Percentiles rank a stretch among this genome's conserved stretches.
These are phyloP conservation scores for Peromyscus attwateri DNA, from an alignment of 2,797 vertebrate genomes.

Conservation along the genomic window DNA sequence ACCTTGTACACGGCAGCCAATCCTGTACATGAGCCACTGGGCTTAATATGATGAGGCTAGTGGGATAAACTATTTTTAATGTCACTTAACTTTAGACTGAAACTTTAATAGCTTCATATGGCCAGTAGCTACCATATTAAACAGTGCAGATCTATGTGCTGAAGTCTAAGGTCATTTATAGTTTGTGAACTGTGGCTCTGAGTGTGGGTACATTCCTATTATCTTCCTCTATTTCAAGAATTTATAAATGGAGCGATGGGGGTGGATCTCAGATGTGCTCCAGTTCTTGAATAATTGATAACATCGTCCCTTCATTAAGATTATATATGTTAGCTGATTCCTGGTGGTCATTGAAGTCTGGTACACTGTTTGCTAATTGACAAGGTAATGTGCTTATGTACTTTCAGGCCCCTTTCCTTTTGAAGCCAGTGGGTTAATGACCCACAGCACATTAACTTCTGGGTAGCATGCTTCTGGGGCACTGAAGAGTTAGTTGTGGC, in stretches of 20 bases:
- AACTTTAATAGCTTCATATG: neutral
- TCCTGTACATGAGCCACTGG: neutral
- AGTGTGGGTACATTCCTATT: neutral
- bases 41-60: neutral
- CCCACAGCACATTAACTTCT: constrained; percentile 1
- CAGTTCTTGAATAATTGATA: constrained; percentile 39
- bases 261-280: neutral
- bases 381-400: neutral
- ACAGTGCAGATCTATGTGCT: neutral
- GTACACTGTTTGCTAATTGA: constrained; percentile 16
- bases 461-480: neutral
- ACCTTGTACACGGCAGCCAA: neutral
- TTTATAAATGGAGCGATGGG: constrained; percentile 18
- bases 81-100: neutral
- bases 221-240: neutral
- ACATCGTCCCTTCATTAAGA: neutral
- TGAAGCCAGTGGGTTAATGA: neutral
- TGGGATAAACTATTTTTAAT: neutral
- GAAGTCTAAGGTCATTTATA: neutral
- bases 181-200: neutral
- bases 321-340: neutral
- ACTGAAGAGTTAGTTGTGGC: neutral
- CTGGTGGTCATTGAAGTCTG: neutral
- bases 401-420: neutral
- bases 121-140: neutral